phyloP scores from a whole-genome alignment of 2,113 vertebrate genomes.

The Anguilla japonica region DNA sequence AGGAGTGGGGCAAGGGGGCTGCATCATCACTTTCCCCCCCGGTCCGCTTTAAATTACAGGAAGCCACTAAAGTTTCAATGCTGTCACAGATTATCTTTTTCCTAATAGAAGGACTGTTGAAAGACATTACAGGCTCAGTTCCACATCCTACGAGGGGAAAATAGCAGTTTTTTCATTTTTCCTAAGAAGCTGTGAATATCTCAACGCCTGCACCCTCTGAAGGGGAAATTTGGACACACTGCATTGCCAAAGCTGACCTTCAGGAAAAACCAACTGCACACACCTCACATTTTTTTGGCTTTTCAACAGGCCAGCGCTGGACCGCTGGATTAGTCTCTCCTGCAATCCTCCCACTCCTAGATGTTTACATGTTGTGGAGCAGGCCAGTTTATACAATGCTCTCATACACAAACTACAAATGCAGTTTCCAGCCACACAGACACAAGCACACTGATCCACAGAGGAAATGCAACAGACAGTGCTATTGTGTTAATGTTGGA shows the following conservation, averaged over 20 bases:
- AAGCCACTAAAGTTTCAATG: background rate
- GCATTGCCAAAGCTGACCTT: background rate
- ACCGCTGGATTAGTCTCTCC: background rate
- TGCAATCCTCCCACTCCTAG: background rate
- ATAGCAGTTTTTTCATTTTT: background rate
- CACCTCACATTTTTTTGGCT: background rate
- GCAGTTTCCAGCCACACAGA: background rate
- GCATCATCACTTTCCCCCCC: background rate
- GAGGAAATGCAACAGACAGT: slow-evolving; percentile 5
- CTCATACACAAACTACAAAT: background rate
- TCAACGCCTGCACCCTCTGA: background rate
- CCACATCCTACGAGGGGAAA: background rate
- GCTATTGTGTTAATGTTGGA: background rate
- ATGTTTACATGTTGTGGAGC: background rate
- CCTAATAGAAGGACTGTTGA: background rate
- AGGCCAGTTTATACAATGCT: background rate
- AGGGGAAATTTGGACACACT: background rate
- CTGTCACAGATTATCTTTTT: background rate
- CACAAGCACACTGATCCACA: background rate
- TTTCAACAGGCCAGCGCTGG: background rate
- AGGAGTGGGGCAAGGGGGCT: background rate
- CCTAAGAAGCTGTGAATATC: background rate
- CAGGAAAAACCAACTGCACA: background rate
- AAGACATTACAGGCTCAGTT: background rate
- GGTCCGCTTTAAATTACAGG: background rate